phyloP scores from a whole-genome alignment of 2,888 invertebrate genomes.

The Dicranocentrus wangi region DNA sequence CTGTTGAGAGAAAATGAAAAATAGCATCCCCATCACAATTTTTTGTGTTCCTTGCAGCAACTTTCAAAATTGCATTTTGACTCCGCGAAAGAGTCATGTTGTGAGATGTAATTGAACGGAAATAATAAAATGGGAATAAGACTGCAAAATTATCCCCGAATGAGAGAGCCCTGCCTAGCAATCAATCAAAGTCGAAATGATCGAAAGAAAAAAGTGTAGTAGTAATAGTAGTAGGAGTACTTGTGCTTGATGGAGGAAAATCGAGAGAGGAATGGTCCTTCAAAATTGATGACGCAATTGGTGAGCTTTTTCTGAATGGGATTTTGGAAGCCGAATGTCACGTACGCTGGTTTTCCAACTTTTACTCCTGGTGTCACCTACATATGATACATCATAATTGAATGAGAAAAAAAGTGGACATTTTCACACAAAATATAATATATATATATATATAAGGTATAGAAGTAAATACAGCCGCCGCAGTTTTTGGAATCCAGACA shows the following conservation, averaged over 20 bases:
- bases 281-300: constrained; percentile 82
- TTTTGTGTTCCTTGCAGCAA: no score
- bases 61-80: no score
- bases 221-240: no score
- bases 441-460: no score
- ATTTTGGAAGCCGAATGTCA: constrained; percentile 81
- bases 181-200: constrained; percentile 50
- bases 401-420: background rate
- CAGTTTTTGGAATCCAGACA: no score
- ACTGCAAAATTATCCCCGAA: constrained; percentile 26
- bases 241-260: constrained; percentile 79
- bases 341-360: constrained; percentile 78
- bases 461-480: no score
- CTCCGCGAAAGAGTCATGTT: no score
- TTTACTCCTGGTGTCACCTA: constrained; percentile 81
- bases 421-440: no score
- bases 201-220: no score
- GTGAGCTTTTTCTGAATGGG: constrained; percentile 81
- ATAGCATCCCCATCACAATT: no score
- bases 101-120: constrained; percentile 2
- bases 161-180: background rate
- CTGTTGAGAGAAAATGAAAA: constrained; percentile 67
- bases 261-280: constrained; percentile 81
- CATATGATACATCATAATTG: background rate
- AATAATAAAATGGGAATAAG: constrained; percentile 33